Conservation (phyloP, 1,140 invertebrate genomes). For the Diorhabda carinulata region DNA sequence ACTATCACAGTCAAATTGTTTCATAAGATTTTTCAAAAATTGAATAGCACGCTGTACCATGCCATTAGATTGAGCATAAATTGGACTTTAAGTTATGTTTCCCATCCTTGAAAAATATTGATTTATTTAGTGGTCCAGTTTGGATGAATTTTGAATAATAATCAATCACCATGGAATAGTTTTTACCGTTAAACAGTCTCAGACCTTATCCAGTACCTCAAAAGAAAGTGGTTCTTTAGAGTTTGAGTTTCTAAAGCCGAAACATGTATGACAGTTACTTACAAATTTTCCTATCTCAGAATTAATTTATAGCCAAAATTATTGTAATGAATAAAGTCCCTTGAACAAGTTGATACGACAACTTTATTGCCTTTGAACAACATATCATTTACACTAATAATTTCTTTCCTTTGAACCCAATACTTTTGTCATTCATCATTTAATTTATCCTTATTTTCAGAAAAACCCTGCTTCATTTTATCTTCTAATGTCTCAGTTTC, state of each 20-base stretch:
- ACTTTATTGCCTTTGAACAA: too few relatives aligned
- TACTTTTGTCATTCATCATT: too few relatives aligned
- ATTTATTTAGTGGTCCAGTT: background rate
- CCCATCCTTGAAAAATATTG: background rate
- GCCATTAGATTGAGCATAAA: background rate
- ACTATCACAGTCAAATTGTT: background rate
- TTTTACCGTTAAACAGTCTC: background rate
- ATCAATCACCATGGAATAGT: background rate
- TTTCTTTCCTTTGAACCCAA: too few relatives aligned
- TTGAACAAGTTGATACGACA: too few relatives aligned
- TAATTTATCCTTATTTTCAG: too few relatives aligned
- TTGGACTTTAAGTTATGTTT: conserved; percentile 11
- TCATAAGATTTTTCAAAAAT: background rate
- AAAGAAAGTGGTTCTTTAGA: background rate
- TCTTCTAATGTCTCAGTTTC: too few relatives aligned
- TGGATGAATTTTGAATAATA: background rate
- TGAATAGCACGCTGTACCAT: background rate
- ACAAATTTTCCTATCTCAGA: background rate
- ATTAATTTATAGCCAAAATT: background rate
- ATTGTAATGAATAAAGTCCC: background rate
- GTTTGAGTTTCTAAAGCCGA: background rate
- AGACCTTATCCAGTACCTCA: background rate
- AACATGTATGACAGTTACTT: background rate
- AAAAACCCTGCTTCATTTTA: too few relatives aligned
- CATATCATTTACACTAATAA: too few relatives aligned